These are phyloP conservation scores for Scatophagus argus DNA, from an alignment of 2,113 vertebrate genomes.

Conservation along the genomic window DNA sequence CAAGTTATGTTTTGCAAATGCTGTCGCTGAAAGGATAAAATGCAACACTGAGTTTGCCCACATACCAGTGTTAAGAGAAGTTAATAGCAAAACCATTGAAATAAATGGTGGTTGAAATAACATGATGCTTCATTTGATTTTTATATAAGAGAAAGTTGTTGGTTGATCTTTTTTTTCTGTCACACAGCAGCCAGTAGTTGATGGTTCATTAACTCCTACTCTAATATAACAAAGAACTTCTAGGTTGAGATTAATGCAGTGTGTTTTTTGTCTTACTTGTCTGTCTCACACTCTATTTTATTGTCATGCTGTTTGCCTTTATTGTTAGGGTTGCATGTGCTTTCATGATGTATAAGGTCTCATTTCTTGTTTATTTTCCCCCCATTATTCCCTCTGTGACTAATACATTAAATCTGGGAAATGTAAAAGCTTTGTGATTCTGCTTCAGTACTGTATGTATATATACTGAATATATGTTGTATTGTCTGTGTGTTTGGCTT, in stretches of 20 bases:
- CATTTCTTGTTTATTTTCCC: background rate
- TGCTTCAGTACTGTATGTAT: background rate
- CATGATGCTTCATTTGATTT: background rate
- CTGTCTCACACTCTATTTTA: background rate
- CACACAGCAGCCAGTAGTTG: background rate
- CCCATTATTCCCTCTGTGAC: constrained; percentile 13
- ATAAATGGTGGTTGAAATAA: too few species aligned
- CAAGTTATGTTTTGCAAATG: background rate
- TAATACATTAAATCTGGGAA: constrained; percentile 48
- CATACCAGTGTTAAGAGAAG: background rate
- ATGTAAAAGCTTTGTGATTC: background rate
- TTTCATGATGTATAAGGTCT: constrained; percentile 40
- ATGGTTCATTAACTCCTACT: background rate
- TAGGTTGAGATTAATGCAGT: background rate
- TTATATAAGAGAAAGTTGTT: background rate
- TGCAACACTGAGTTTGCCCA: background rate
- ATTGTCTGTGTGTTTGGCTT: background rate
- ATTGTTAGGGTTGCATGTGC: constrained; percentile 34
- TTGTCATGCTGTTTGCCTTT: background rate
- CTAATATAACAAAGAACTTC: background rate
- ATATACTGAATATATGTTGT: background rate
- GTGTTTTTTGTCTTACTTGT: background rate
- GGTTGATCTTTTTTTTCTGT: background rate
- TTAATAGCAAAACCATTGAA: background rate
- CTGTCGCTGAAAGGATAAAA: background rate